Conservation (phyloP, 1,140 invertebrate species). For the Samia ricini region DNA sequence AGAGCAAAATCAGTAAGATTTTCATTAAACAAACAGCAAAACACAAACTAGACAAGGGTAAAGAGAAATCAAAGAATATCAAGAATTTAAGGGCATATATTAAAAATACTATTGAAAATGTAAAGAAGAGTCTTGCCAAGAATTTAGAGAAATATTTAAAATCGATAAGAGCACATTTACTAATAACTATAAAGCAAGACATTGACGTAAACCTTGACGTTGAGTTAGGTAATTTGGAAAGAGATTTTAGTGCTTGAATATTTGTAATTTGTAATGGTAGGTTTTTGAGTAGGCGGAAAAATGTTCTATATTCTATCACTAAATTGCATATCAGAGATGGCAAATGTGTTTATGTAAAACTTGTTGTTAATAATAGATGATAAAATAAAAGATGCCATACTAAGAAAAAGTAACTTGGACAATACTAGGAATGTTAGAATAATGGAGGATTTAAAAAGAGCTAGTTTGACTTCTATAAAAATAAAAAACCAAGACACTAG, state of each 20-base stretch:
- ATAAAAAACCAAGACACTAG: neutral
- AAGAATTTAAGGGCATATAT: constrained; percentile 34
- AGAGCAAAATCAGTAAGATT: constrained; percentile 28
- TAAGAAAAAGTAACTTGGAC: neutral
- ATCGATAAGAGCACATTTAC: constrained; percentile 24
- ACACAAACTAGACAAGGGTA: constrained; percentile 35
- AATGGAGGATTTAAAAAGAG: neutral
- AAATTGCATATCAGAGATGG: neutral
- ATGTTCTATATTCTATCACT: neutral
- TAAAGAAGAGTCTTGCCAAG: constrained; percentile 20
- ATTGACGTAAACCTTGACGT: constrained; percentile 39
- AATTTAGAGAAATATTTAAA: constrained; percentile 27
- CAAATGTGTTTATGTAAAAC: constrained; percentile 35
- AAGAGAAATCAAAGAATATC: constrained; percentile 34
- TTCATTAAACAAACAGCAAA: constrained; percentile 35
- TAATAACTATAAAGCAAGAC: constrained; percentile 36
- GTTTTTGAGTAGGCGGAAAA: constrained; percentile 1
- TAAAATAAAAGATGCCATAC: constrained; percentile 19
- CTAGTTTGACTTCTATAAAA: neutral
- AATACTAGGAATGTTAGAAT: neutral
- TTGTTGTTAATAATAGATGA: constrained; percentile 38
- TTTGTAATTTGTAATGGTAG: constrained; percentile 31
- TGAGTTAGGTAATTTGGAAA: constrained; percentile 45
- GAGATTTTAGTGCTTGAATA: constrained; percentile 30
- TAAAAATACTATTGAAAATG: constrained; percentile 20